phyloP scores from a whole-genome alignment of 2,797 vertebrate genomes.

The Taenioides sp. region DNA sequence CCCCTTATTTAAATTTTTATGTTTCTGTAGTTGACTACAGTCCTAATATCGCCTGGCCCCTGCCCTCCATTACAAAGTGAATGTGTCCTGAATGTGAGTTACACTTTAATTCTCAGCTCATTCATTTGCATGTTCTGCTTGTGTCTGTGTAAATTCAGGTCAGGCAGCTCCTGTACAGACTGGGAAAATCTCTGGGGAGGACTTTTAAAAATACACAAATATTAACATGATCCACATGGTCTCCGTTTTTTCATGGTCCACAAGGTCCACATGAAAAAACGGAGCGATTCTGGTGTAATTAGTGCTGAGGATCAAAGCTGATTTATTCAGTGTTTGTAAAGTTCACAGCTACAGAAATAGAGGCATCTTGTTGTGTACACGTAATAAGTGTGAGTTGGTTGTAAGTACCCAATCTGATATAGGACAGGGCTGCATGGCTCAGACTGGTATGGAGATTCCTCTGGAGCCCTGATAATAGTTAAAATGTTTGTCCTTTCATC shows the following conservation, averaged over 20 bases:
- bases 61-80: neutral
- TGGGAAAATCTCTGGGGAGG: constrained; percentile 21
- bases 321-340: constrained; percentile 13
- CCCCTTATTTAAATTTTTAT: no score
- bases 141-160: constrained; percentile 23
- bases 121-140: constrained; percentile 8
- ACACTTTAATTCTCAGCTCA: constrained; percentile 8
- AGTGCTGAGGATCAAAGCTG: constrained; percentile 44
- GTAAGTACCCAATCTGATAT: no score
- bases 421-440: no score
- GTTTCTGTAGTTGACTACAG: no score
- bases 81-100: neutral
- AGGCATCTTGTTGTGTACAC: constrained; percentile 23
- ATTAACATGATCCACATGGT: constrained; percentile 19
- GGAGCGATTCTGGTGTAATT: constrained; percentile 37
- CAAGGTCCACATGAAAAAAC: constrained; percentile 27
- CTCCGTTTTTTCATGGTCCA: no score
- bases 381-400: constrained; percentile 15
- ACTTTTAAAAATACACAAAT: constrained; percentile 36
- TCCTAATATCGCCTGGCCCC: no score
- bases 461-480: no score
- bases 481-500: no score
- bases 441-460: no score
- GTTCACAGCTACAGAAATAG: constrained; percentile 36
- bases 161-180: constrained; percentile 11